phyloP scores from a whole-genome alignment of 2,797 vertebrate species.

The Holocentrus rufus region DNA sequence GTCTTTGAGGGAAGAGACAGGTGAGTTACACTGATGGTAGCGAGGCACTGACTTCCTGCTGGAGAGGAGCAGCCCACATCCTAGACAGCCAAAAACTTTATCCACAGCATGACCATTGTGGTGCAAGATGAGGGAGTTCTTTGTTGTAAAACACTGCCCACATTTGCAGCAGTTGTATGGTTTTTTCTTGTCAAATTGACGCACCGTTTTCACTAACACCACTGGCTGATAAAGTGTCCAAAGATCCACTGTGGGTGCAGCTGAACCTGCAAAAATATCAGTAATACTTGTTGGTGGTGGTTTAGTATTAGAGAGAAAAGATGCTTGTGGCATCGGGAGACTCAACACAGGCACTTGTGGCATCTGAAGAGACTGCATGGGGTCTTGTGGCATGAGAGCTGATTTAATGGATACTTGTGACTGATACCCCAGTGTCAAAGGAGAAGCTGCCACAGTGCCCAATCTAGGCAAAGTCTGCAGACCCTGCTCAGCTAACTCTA shows the following conservation, averaged over 20 bases:
- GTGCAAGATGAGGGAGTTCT: constrained; percentile 65
- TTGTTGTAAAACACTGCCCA: constrained; percentile 65
- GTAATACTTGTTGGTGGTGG: constrained; percentile 23
- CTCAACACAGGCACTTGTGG: constrained; percentile 59
- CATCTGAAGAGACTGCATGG: constrained; percentile 17
- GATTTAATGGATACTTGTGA: constrained; percentile 32
- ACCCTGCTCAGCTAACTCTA: constrained; percentile 62
- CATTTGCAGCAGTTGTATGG: constrained; percentile 74
- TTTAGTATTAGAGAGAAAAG: constrained; percentile 29
- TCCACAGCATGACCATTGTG: constrained; percentile 65
- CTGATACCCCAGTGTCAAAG: constrained; percentile 3
- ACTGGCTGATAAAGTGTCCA: constrained; percentile 79
- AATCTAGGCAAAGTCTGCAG: constrained; percentile 50
- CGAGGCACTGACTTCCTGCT: constrained; percentile 74
- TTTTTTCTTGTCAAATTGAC: constrained; percentile 45
- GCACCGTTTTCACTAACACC: constrained; percentile 63
- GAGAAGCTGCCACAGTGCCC: neutral
- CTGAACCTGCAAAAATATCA: constrained; percentile 57
- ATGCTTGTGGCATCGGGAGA: constrained; percentile 12
- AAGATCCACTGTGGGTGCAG: constrained; percentile 76
- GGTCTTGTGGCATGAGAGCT: constrained; percentile 1
- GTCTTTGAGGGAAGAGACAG: constrained; percentile 53
- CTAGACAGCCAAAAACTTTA: constrained; percentile 77
- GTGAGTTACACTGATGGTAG: constrained; percentile 72
- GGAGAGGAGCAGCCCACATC: constrained; percentile 77